Evolutionary conservation across 2,797 vertebrate species (phyloP), one percentile per base, ranked within the genome.

Genomic region (Remorina albescens): DNA sequence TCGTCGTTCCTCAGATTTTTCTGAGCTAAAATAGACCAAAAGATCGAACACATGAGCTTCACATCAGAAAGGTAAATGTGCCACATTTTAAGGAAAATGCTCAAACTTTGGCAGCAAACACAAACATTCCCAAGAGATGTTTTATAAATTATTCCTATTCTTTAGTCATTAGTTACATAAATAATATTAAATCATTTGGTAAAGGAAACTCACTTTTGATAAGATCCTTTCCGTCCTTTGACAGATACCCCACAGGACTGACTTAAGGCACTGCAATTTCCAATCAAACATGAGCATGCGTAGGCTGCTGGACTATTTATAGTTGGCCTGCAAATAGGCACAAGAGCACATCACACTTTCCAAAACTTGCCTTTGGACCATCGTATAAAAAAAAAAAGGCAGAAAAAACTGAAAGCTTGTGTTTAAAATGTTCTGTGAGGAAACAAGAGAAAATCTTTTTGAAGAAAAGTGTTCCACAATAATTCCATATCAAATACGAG

Each of bases 211-310:
- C 83, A 94, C 93, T 91, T 72, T 85, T 81, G 73, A 86, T 57
- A 77, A 57, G 79, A 84, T 85, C 82, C 86, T 79, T 81, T 87
- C 85, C 89, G 76, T 90, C 83, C 86, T 88, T 83, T 84, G 73
- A 86, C 84, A 82, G 90, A 91, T 74, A 86, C 82, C 74, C 89
- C 70, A 57, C 82, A 75, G 87, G 89, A 80, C 88, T 89, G 89
- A 78, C 89, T 89, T 67, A 78, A 91, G 91, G 86, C 90, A 66
- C 88, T 89, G 90, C 81, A 80, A 93, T 94, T 95, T 92, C 93
- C 94, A 94, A 94, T 95, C 95, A 95, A 91, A 93, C 92, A 90
- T 82, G 91, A 94, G 92, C 94, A 92, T 91, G 92, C 82, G 88
- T 94, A 88, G 78, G 87, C 81, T 83, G 82, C 76, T 49, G 72